Evolutionary conservation across 2,888 invertebrate species (phyloP).

Genomic region (Eilema sororculum): DNA sequence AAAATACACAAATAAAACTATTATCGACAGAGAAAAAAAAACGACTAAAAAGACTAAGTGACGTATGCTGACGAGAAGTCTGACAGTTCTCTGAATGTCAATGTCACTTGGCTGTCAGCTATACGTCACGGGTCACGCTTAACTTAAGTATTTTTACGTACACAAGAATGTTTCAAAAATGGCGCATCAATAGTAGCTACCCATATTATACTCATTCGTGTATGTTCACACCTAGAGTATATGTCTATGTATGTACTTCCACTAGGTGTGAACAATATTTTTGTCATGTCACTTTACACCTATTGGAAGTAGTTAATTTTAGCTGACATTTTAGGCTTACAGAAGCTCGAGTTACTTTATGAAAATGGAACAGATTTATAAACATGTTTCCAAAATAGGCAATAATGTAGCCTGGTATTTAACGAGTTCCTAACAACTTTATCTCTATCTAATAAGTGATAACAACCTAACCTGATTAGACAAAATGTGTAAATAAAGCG

Average conservation of each 20-base stretch:
- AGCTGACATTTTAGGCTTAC: neutral
- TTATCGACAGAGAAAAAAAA: too few relatives aligned
- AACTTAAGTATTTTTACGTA: neutral
- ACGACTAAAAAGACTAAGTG: too few relatives aligned
- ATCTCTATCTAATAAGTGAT: neutral
- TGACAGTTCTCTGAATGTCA: too few relatives aligned
- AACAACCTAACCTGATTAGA: neutral
- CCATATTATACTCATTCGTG: neutral
- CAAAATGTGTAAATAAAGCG: neutral
- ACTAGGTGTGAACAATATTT: slow-evolving; percentile 8
- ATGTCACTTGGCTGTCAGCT: too few relatives aligned
- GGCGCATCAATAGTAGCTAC: neutral
- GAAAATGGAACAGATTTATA: neutral
- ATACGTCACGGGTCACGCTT: too few relatives aligned
- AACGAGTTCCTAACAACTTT: neutral
- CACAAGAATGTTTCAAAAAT: too few relatives aligned
- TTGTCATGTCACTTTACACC: neutral
- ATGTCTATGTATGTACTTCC: neutral
- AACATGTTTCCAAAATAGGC: neutral
- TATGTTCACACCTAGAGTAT: neutral
- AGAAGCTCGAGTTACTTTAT: neutral
- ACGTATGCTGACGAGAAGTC: too few relatives aligned
- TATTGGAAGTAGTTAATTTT: neutral
- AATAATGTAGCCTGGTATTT: neutral
- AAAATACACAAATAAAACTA: too few relatives aligned